phyloP scores from a whole-genome alignment of 2,888 invertebrate species.

The Tanytarsus gracilentus region DNA sequence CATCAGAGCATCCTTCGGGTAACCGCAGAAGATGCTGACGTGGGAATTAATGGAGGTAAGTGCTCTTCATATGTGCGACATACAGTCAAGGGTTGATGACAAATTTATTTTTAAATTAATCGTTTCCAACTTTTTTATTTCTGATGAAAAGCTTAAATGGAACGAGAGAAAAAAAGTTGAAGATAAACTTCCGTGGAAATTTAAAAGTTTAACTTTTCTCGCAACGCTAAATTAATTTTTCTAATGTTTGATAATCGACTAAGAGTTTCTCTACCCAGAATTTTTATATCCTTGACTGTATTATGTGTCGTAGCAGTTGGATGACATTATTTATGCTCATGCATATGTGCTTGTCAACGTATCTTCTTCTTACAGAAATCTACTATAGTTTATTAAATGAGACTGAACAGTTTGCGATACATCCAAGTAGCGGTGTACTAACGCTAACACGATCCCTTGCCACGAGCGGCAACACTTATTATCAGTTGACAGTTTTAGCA shows the following conservation, averaged over 20 bases:
- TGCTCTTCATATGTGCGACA: too few species aligned
- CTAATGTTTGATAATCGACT: too few species aligned
- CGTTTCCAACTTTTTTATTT: too few species aligned
- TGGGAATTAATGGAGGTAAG: constrained; percentile 72
- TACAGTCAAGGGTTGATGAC: too few species aligned
- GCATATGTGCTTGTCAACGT: background rate
- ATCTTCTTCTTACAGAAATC: constrained; percentile 53
- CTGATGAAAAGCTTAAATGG: too few species aligned
- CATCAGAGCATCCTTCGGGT: constrained; percentile 73
- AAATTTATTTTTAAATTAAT: too few species aligned
- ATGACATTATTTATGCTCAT: constrained; percentile 1
- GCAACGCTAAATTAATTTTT: too few species aligned
- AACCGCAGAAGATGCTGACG: constrained; percentile 89
- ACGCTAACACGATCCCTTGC: constrained; percentile 69
- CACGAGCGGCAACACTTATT: constrained; percentile 58
- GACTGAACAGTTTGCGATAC: constrained; percentile 81
- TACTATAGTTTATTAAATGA: constrained; percentile 84
- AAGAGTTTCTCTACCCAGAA: too few species aligned
- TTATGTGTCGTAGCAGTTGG: background rate
- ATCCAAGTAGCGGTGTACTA: constrained; percentile 84
- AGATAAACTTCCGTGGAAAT: too few species aligned
- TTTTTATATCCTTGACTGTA: too few species aligned
- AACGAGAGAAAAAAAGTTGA: too few species aligned
- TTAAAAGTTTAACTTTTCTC: too few species aligned
- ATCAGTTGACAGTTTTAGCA: constrained; percentile 72